These are phyloP conservation scores for Uria lomvia DNA, from an alignment of 2,113 vertebrate genomes.

Conservation along the genomic window DNA sequence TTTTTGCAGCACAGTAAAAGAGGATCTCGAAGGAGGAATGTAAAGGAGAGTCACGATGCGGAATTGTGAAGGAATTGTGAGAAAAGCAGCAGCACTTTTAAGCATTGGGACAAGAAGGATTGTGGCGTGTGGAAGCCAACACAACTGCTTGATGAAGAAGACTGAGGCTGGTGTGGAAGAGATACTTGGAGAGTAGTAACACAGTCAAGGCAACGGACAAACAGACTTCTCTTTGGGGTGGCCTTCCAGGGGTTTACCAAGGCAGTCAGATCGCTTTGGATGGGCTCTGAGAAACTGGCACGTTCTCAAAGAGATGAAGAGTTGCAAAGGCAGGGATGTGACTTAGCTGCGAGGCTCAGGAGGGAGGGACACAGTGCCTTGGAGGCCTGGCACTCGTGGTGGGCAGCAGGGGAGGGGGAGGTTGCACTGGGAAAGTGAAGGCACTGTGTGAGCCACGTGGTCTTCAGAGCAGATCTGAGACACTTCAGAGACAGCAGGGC, in stretches of 20 bases:
- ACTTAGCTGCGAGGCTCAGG: background rate
- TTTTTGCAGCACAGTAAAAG: background rate
- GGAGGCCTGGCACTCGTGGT: rapidly evolving
- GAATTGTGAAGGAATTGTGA: background rate
- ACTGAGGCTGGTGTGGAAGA: background rate
- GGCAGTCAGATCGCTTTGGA: background rate
- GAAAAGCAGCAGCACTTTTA: background rate
- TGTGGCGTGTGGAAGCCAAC: background rate
- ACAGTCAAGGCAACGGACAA: background rate
- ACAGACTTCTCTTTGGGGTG: background rate
- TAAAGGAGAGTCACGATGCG: background rate
- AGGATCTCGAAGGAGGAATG: background rate
- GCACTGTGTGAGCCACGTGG: rapidly evolving
- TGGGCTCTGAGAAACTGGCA: background rate
- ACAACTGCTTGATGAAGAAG: background rate
- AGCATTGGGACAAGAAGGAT: rapidly evolving
- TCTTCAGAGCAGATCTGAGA: background rate
- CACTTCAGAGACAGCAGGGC: background rate
- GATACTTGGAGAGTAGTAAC: background rate
- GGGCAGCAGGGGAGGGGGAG: background rate
- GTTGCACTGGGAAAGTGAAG: rapidly evolving
- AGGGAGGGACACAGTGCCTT: background rate
- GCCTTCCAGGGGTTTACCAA: background rate
- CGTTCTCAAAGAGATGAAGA: background rate
- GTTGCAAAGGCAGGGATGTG: background rate